Conservation (phyloP, 1,140 invertebrate species). For the Drosophila nasuta region DNA sequence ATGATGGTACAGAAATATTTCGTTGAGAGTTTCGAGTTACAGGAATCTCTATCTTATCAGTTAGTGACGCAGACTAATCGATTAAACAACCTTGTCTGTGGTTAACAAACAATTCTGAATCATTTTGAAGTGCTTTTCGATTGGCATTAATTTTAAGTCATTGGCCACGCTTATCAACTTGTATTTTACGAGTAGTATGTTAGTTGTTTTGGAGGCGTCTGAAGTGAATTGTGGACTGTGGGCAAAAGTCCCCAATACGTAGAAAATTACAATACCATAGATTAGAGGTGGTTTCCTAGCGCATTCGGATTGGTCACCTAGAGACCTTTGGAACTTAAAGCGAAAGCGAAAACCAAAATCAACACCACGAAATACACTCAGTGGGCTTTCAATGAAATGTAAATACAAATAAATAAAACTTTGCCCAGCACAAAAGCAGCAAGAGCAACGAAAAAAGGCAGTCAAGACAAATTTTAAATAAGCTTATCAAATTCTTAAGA, state of each 20-base stretch:
- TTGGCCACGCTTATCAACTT: too few relatives aligned
- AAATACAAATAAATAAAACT: constrained; percentile 71
- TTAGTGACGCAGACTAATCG: neutral
- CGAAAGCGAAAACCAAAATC: constrained; percentile 8
- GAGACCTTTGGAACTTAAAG: constrained; percentile 3
- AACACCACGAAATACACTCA: constrained; percentile 16
- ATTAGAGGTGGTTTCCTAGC: neutral
- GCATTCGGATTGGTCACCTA: neutral
- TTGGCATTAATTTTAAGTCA: neutral
- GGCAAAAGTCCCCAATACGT: neutral
- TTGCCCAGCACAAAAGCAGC: constrained; percentile 3
- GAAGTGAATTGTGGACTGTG: neutral
- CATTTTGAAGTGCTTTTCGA: neutral
- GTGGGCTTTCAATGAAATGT: constrained; percentile 37
- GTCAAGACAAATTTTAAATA: constrained; percentile 59
- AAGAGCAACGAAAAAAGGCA: constrained; percentile 4
- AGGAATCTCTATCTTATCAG: neutral
- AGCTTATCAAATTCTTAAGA: constrained; percentile 73
- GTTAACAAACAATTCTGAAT: neutral
- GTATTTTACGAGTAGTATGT: neutral
- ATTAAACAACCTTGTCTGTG: neutral
- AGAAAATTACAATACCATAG: neutral
- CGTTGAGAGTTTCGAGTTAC: neutral
- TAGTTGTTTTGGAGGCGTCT: neutral
- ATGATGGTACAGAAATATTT: too few relatives aligned